phyloP scores from a whole-genome alignment of 2,113 vertebrate genomes.

The Parus major region DNA sequence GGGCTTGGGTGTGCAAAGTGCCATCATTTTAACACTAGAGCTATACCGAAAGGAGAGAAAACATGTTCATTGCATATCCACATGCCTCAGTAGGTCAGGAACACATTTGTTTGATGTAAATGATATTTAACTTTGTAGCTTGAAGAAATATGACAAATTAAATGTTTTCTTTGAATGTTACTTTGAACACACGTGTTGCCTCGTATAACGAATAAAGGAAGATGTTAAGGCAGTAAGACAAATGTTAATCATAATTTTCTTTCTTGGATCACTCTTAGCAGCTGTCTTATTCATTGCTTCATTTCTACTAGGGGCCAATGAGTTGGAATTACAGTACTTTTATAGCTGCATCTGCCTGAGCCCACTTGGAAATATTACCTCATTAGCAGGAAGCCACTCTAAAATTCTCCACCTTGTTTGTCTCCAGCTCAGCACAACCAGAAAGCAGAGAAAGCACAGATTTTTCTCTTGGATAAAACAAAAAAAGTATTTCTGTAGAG shows the following conservation, averaged over 20 bases:
- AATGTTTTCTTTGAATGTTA: not conserved
- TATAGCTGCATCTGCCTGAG: constrained; percentile 34
- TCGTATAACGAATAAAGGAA: not conserved
- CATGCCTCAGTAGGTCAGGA: not conserved
- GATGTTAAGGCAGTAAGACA: not conserved
- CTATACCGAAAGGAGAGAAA: not conserved
- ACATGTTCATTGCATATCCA: not conserved
- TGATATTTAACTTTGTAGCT: not conserved
- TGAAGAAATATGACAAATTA: not conserved
- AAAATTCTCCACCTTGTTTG: constrained; percentile 1
- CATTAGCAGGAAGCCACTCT: not conserved
- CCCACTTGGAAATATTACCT: constrained; percentile 40
- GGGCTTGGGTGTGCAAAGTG: not conserved
- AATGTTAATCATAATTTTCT: constrained; percentile 13
- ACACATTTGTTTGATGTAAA: not conserved
- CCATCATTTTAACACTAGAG: not conserved
- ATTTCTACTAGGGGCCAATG: constrained; percentile 5
- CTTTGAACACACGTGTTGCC: not conserved
- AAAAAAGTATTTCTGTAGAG: not conserved
- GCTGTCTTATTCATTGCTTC: constrained; percentile 45
- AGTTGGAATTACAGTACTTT: constrained; percentile 24
- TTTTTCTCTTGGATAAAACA: not conserved
- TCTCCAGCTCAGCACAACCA: not conserved
- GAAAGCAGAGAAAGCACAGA: not conserved
- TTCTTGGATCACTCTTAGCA: constrained; percentile 23